These are phyloP conservation scores for Phymastichus coffea DNA, from an alignment of 1,140 invertebrate species.

Conservation along the genomic window DNA sequence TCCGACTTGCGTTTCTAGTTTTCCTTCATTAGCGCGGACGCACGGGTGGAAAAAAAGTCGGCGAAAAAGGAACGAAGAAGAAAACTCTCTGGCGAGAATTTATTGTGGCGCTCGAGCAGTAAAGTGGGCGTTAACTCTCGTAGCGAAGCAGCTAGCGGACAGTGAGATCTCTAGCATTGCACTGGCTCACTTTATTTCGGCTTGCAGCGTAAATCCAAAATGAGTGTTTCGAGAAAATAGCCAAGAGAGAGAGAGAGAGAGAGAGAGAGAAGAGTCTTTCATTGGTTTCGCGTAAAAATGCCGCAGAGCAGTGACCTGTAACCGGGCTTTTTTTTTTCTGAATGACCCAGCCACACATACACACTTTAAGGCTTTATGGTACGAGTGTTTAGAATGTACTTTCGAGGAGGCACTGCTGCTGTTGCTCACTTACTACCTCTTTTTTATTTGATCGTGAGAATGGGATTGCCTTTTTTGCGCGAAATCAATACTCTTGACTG, in stretches of 20 bases:
- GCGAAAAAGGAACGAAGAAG: neutral
- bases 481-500: neutral
- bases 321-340: no score
- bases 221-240: constrained; percentile 10
- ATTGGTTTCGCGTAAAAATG: constrained; percentile 1
- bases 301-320: neutral
- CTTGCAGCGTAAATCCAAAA: constrained; percentile 18
- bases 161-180: neutral
- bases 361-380: no score
- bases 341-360: no score
- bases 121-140: constrained; percentile 24
- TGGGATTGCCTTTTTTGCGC: no score
- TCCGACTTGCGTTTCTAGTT: neutral
- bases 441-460: no score
- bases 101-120: constrained; percentile 18
- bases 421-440: no score
- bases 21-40: constrained; percentile 24
- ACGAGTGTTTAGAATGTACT: no score
- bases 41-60: no score
- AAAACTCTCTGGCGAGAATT: constrained; percentile 27
- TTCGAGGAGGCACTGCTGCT: no score
- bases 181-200: constrained; percentile 11
- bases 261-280: constrained; percentile 1
- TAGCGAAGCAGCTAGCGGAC: neutral
- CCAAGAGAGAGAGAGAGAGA: no score